These are phyloP conservation scores for Plutella xylostella DNA, from an alignment of 2,888 invertebrate genomes.

Conservation along the genomic window DNA sequence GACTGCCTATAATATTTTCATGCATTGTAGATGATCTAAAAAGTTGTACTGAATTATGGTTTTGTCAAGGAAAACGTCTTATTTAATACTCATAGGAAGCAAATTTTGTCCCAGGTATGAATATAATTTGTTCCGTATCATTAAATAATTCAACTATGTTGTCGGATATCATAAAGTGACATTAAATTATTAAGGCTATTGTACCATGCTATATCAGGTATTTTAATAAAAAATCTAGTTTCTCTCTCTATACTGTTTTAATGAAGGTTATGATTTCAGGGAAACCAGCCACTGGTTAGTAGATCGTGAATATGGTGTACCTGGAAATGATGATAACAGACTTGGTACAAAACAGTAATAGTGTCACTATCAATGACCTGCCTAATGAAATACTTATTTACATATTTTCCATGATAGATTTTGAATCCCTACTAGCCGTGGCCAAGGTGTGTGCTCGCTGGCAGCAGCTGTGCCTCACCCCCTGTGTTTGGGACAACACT, in stretches of 20 bases:
- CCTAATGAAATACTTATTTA: conserved; percentile 65
- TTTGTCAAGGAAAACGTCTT: conserved; percentile 51
- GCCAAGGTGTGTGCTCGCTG: conserved; percentile 61
- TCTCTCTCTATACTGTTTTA: too few relatives aligned
- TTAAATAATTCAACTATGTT: too few relatives aligned
- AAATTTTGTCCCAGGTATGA: conserved; percentile 49
- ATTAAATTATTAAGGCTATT: too few relatives aligned
- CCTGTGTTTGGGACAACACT: conserved; percentile 65
- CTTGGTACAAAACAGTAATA: conserved; percentile 35
- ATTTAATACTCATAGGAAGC: conserved; percentile 45
- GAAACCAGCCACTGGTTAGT: conserved; percentile 27
- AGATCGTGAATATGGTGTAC: conserved; percentile 51
- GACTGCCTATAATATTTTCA: conserved; percentile 23
- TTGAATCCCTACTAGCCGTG: conserved; percentile 57
- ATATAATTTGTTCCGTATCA: too few relatives aligned
- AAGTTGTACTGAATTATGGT: conserved; percentile 57
- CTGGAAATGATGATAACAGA: conserved; percentile 53
- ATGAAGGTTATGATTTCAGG: conserved; percentile 29
- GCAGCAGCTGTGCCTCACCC: conserved; percentile 60
- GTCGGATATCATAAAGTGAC: too few relatives aligned
- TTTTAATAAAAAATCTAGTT: too few relatives aligned
- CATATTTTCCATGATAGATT: conserved; percentile 66
- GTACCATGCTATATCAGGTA: too few relatives aligned
- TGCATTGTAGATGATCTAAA: conserved; percentile 28
- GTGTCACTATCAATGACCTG: conserved; percentile 58